These are phyloP conservation scores for Diglossa cyanea DNA, from an alignment of 2,797 vertebrate species.

Conservation along the genomic window DNA sequence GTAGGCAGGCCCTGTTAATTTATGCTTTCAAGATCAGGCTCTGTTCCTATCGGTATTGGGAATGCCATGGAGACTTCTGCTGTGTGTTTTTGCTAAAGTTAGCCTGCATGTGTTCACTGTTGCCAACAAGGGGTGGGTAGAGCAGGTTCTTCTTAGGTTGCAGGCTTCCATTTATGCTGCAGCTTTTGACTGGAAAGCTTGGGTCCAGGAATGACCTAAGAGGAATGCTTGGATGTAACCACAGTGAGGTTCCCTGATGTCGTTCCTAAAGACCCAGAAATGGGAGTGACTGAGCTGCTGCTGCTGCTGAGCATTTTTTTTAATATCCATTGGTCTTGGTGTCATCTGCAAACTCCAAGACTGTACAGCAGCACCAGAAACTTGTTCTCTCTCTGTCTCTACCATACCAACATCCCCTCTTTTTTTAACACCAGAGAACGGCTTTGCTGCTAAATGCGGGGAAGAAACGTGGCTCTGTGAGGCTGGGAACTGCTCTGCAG, in stretches of 20 bases:
- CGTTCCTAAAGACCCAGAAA: background rate
- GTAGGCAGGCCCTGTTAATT: background rate
- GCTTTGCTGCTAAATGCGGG: background rate
- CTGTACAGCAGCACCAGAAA: background rate
- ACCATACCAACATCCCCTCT: background rate
- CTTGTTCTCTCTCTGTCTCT: background rate
- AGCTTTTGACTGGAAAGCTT: background rate
- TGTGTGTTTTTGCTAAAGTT: background rate
- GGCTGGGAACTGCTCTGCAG: background rate
- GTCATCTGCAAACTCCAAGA: background rate
- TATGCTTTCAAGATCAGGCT: background rate
- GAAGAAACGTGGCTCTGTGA: background rate
- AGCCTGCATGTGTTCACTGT: background rate
- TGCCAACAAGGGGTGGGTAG: background rate
- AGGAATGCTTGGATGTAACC: background rate
- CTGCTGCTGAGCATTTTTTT: background rate
- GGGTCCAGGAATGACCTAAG: background rate
- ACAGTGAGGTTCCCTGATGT: background rate
- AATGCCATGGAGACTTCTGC: background rate
- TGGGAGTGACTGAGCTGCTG: background rate
- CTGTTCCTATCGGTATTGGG: accelerated
- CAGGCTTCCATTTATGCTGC: accelerated
- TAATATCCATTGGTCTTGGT: background rate
- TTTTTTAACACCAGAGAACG: background rate
- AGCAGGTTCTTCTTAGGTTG: background rate